Base-by-base conservation (phyloP, 2,113 vertebrate species). In the Zosterops pallidus region DNA sequence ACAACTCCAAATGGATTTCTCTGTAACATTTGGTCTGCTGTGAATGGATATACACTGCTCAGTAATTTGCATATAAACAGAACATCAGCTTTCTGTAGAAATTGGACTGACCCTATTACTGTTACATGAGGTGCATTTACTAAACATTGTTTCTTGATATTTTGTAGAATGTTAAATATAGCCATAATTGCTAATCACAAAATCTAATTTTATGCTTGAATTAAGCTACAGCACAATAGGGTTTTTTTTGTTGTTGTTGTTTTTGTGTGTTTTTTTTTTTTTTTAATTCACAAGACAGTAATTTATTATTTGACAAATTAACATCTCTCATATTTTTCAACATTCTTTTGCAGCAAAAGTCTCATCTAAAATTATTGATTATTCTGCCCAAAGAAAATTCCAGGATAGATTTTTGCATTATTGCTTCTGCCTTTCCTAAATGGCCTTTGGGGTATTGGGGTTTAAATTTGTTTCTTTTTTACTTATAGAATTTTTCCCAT, bases 151-250 rank as follows among this genome's bases (percentile, higher is more conserved):
- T 94, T 68, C 47, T 41, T 81, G 33, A 17, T 86, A 57, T 74
- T 94, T 92, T 75, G 37, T 33, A 65, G 14, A 83, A 77, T 57
- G 22, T 39, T 94, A 62, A 92, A 86, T 80, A 78, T 21, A 91
- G 37, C 14, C 19, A 50, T 55, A 92, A 93, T 92, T 83, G 78
- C 15, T 63, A 44, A 88, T 77, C 46, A 37, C 23, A 95, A 96
- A 81, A 59, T 95, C 50, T 79, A 89, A 96, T 95, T 96, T 96
- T 93, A 90, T 92, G 56, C n/a, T 85, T 89, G 83, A 94, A 76
- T 88, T 93, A 78, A 94, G 55, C 23, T 46, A 26, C 41, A 50
- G 31, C 24, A 81, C 8, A n/a, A n/a, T n/a, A n/a, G n/a, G n/a
- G n/a, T n/a, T n/a, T n/a, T n/a, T n/a, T n/a, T n/a, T n/a, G n/a